Conservation (phyloP, 2,113 vertebrate genomes). For the Leucoraja erinaceus region DNA sequence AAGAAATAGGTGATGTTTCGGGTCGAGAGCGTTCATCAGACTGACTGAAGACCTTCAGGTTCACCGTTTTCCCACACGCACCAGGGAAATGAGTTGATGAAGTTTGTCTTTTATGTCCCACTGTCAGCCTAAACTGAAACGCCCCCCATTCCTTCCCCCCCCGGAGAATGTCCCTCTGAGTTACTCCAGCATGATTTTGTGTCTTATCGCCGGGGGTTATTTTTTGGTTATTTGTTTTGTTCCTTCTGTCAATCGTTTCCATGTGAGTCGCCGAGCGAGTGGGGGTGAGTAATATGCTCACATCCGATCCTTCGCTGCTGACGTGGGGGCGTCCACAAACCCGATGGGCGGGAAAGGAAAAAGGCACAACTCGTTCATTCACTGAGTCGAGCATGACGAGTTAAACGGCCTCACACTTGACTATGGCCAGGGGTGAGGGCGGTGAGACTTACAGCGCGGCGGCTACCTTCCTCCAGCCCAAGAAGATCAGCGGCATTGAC, state of each 20-base stretch:
- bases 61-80: no score
- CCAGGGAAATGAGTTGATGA: no score
- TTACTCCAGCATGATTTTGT: no score
- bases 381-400: background rate
- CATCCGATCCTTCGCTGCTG: background rate
- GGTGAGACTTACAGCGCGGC: background rate
- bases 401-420: background rate
- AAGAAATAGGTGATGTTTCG: no score
- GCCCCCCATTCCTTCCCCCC: no score
- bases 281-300: background rate
- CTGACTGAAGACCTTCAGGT: no score
- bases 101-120: no score
- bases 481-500: background rate
- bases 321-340: background rate
- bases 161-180: no score
- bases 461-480: background rate
- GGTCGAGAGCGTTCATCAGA: no score
- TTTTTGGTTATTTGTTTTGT: no score
- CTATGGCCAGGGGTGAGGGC: constrained; percentile 3
- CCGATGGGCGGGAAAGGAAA: constrained; percentile 9
- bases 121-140: no score
- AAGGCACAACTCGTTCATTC: background rate
- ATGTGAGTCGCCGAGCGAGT: background rate
- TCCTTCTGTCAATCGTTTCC: background rate
- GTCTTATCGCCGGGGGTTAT: no score